Evolutionary conservation across 2,888 invertebrate species (phyloP), one percentile per base, ranked within the genome.

Genomic region (Dolichopus griseipennis): DNA sequence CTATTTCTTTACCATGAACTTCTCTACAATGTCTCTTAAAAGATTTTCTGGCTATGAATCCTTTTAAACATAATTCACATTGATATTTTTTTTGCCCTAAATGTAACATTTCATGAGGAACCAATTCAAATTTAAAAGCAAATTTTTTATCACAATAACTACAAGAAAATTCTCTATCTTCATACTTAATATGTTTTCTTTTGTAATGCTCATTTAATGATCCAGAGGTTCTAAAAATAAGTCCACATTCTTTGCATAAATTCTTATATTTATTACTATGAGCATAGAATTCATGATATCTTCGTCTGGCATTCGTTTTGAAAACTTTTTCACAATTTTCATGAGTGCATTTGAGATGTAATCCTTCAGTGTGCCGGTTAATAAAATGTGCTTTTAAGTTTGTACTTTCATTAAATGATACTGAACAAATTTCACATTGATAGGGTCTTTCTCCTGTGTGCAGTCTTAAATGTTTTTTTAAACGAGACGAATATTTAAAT

Each of bases 101-200:
- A 52, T 52, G 52, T 15, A 52, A 12, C 52, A 52, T 52, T 52
- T 52, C 52, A 18, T 52, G 52, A 4, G 52, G 52, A 18, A 15
- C 15, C 15, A 52, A 52, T 52, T 52, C 52, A 52, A 52, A 52
- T 52, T 52, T 52, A n/a, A 52, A 52, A 52, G 52, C 52, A 52
- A 52, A 52, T 52, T n/a, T 52, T n/a, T 52, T 52, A 18, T 52
- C 52, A 7, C 52, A 52, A 52, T 18, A 52, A 12, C 15, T 52
- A 52, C 52, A 52, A 12, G 52, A n/a, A 52, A 52, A 52, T 6
- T 15, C 18, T 52, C 52, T 52, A n/a, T 52, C 52, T 52, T 52
- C 52, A 52, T 52, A 52, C n/a, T 52, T 52, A 52, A 52, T 52
- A 52, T 52, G 52, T n/a, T 52, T 52, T 15, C 15, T 52, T 52